Conservation (phyloP, 2,113 vertebrate genomes). For the Pseudolaguvia tuberculata region DNA sequence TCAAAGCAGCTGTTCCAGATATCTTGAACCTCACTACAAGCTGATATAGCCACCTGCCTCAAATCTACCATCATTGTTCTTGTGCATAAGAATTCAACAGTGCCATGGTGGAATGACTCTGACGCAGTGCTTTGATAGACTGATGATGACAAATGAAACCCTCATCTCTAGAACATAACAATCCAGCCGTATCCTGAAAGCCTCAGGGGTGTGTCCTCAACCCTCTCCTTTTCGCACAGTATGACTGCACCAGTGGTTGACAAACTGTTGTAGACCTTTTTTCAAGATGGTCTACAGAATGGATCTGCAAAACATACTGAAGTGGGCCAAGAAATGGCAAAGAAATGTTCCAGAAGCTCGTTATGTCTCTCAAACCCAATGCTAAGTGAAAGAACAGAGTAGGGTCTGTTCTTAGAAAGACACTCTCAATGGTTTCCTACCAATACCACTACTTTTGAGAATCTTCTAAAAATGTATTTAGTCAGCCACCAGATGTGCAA, state of each 20-base stretch:
- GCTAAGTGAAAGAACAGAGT: no score
- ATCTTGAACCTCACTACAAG: constrained; percentile 3
- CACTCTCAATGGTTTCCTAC: no score
- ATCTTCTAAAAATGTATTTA: no score
- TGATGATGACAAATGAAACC: constrained; percentile 6
- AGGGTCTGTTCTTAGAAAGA: no score
- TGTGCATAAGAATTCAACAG: constrained; percentile 20
- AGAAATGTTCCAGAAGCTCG: no score
- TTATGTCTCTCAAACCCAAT: no score
- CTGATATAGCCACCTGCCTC: not conserved
- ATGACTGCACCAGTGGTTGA: not conserved
- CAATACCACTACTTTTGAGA: no score
- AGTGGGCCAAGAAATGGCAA: no score
- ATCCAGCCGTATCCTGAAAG: not conserved
- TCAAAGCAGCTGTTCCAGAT: constrained; percentile 18
- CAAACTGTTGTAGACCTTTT: no score
- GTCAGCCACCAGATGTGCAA: no score
- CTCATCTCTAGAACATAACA: not conserved
- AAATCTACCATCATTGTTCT: constrained; percentile 25
- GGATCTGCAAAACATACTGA: not conserved
- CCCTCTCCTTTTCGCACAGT: not conserved
- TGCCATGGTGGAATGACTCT: constrained; percentile 3
- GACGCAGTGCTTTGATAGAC: constrained; percentile 13
- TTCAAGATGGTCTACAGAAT: not conserved
- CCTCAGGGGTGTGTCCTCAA: not conserved